Evolutionary conservation across 2,797 vertebrate genomes (phyloP).

Genomic region (Chloroceryle inda): DNA sequence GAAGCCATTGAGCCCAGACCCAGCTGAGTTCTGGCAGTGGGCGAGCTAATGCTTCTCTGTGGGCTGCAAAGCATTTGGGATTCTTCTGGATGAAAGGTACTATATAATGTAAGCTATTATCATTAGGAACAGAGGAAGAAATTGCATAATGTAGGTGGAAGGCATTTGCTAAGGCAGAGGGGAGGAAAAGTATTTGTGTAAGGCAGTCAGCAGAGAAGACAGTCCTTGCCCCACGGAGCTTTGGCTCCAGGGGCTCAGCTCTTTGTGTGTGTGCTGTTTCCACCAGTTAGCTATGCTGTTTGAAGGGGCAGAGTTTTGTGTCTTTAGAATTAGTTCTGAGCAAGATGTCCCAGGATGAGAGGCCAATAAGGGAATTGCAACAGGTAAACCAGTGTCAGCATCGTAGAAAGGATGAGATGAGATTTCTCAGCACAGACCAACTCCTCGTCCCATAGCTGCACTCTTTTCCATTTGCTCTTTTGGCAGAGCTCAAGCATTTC

Average conservation of each 20-base stretch:
- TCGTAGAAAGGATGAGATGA: rapidly evolving
- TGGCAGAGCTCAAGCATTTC: not conserved
- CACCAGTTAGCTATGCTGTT: not conserved
- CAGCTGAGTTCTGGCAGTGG: conserved; percentile 52
- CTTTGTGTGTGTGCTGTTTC: not conserved
- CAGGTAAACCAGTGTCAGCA: not conserved
- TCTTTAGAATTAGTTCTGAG: not conserved
- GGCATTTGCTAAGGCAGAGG: conserved; percentile 49
- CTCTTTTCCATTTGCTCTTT: not conserved
- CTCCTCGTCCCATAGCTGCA: rapidly evolving
- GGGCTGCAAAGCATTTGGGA: conserved; percentile 67
- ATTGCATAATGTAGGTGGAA: conserved; percentile 67
- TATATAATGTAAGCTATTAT: conserved; percentile 67
- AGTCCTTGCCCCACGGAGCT: not conserved
- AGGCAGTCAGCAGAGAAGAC: conserved; percentile 4
- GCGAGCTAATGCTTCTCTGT: conserved; percentile 71
- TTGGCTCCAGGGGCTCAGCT: not conserved
- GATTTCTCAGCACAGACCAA: not conserved
- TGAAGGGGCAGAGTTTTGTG: not conserved
- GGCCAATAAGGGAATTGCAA: not conserved
- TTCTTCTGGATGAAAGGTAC: conserved; percentile 70
- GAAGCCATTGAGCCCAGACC: conserved; percentile 51
- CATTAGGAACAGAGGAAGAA: conserved; percentile 65
- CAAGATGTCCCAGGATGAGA: not conserved
- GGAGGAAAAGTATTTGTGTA: conserved; percentile 25